Base-by-base conservation (phyloP, 2,797 vertebrate species). In the Darevskia mixta region DNA sequence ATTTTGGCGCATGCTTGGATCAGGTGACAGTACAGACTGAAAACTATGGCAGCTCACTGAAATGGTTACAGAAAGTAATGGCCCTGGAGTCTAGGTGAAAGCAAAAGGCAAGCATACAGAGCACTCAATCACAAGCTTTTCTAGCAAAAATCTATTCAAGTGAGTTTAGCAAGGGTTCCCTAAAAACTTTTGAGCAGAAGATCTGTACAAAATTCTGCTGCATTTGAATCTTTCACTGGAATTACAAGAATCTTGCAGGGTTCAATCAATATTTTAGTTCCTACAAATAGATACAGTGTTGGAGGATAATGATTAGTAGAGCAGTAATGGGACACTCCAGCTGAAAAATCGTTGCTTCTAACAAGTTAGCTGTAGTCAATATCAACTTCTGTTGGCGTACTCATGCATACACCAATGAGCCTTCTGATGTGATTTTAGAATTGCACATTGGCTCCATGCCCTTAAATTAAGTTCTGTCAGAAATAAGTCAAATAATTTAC, bases 21-120 rank as follows among this genome's bases (percentile, higher is more conserved):
- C 96, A 96, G 95, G 96, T 97, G 97, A 97, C 96, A 95, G 96
- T 96, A 97, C 97, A 96, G 97, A 97, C 97, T 96, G 96, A 97
- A 97, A 98, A 98, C 96, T 97, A 98, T 98, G 98, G 98, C 98
- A 99, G 98, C 98, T 99, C 98, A 99, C 97, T 98, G 98, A 98
- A 97, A 97, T 97, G 97, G 96, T 96, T 94, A 97, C 96, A 97
- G 96, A 97, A 97, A 97, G 96, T 95, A 96, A 97, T 97, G 96
- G 94, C 96, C 97, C 97, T 97, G 93, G 94, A 90, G 82, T 96
- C 96, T 95, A 94, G 95, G 96, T 97, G 97, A 91, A 96, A 96
- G 95, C 95, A 96, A 96, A 90, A 97, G 96, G 97, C 97, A 97
- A 97, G 97, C 97, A 94, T 94, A 97, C 97, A 94, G 92, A 95